These are phyloP conservation scores for Sebastes elongatus DNA, from an alignment of 2,797 vertebrate species.

Conservation along the genomic window DNA sequence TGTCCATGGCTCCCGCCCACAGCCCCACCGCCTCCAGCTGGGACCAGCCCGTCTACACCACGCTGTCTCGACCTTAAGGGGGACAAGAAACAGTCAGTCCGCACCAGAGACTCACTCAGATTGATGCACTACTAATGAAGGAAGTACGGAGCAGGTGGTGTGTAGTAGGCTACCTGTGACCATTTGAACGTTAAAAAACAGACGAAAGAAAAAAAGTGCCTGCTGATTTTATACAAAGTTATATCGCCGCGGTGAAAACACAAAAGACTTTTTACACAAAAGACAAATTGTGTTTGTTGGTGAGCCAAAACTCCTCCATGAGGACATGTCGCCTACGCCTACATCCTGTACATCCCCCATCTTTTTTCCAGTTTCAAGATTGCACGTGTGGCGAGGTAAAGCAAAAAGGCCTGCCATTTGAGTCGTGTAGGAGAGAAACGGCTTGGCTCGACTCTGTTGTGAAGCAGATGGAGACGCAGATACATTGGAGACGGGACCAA, in stretches of 20 bases:
- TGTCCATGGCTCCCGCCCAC: conserved; percentile 92
- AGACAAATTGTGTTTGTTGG: conserved; percentile 75
- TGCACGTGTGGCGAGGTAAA: conserved; percentile 61
- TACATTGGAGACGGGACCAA: conserved; percentile 75
- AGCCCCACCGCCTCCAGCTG: conserved; percentile 90
- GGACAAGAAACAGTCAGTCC: conserved; percentile 24
- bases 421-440: conserved; percentile 64
- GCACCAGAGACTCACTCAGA: conserved; percentile 60
- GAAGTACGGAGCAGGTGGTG: conserved; percentile 56
- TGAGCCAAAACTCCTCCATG: conserved; percentile 82
- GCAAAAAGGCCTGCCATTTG: conserved; percentile 54
- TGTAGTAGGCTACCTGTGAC: conserved; percentile 62
- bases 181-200: conserved; percentile 65
- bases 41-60: conserved; percentile 98
- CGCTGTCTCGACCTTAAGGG: conserved; percentile 90
- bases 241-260: conserved; percentile 63
- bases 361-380: conserved; percentile 57
- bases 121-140: conserved; percentile 82
- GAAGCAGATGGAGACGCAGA: conserved; percentile 69
- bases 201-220: conserved; percentile 86
- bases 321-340: conserved; percentile 80
- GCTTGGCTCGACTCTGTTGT: conserved; percentile 57
- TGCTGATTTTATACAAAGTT: conserved; percentile 86
- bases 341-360: conserved; percentile 64
- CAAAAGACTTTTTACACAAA: conserved; percentile 68